phyloP scores from a whole-genome alignment of 2,888 invertebrate genomes.

The Mesorhabditis spiculigera region DNA sequence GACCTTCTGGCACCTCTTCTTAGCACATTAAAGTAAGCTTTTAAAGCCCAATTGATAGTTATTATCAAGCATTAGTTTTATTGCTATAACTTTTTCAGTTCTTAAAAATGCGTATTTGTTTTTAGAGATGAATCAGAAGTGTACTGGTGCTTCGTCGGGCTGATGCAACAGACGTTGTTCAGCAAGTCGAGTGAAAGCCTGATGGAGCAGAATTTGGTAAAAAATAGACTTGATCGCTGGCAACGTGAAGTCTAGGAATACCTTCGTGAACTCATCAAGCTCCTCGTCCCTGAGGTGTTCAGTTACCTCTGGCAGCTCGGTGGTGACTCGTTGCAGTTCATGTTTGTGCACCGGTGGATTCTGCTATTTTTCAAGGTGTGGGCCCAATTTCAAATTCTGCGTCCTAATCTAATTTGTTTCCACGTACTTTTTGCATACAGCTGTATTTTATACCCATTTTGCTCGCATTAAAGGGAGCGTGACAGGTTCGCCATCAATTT shows the following conservation, averaged over 20 bases:
- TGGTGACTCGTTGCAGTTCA: conserved; percentile 75
- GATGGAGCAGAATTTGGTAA: conserved; percentile 84
- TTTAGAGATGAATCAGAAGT: conserved; percentile 62
- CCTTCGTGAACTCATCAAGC: conserved; percentile 78
- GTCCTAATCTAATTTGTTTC: no score
- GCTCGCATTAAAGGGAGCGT: no score
- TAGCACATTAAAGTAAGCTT: conserved; percentile 58
- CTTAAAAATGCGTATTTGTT: no score
- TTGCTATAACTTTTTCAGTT: no score
- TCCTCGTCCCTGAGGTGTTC: conserved; percentile 87
- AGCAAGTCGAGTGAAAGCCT: conserved; percentile 76
- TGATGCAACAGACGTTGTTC: conserved; percentile 74
- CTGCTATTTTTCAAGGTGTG: conserved; percentile 74
- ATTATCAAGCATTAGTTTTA: no score
- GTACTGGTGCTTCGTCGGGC: conserved; percentile 64
- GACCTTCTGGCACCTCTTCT: conserved; percentile 63
- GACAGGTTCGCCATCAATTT: no score
- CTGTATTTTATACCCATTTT: not conserved
- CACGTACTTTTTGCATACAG: no score
- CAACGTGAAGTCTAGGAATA: conserved; percentile 66
- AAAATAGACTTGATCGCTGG: not conserved
- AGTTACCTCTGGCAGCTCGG: conserved; percentile 72
- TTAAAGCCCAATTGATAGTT: no score
- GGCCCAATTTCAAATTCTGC: no score
- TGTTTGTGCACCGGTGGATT: conserved; percentile 93